Conservation (phyloP, 2,797 vertebrate species). For the Apogon hyalosoma region DNA sequence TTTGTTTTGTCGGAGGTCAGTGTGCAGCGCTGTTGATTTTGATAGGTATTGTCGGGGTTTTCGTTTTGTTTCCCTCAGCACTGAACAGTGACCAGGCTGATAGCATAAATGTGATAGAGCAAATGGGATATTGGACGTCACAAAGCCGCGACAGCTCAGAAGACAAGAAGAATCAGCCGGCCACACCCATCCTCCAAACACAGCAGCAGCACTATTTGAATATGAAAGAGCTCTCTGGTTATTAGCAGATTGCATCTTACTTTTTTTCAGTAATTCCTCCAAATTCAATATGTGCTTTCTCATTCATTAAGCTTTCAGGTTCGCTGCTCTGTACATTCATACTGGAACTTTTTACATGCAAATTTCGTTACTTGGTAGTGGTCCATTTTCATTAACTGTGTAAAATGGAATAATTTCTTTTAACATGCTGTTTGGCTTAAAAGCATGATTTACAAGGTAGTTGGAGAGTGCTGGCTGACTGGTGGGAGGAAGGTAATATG, state of each 20-base stretch:
- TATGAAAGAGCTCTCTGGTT: slow-evolving; percentile 76
- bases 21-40: slow-evolving; percentile 36
- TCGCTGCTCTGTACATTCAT: slow-evolving; percentile 45
- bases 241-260: slow-evolving; percentile 76
- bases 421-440: slow-evolving; percentile 62
- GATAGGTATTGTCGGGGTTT: slow-evolving; percentile 43
- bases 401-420: slow-evolving; percentile 70
- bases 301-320: slow-evolving; percentile 55
- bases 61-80: slow-evolving; percentile 46
- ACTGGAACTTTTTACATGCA: slow-evolving; percentile 64
- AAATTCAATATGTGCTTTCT: slow-evolving; percentile 47
- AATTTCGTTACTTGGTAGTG: slow-evolving; percentile 51
- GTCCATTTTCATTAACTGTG: slow-evolving; percentile 71
- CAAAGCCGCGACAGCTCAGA: slow-evolving; percentile 76
- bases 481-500: slow-evolving; percentile 74
- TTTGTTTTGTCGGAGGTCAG: slow-evolving; percentile 50
- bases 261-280: slow-evolving; percentile 52
- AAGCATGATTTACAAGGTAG: slow-evolving; percentile 75
- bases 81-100: slow-evolving; percentile 49
- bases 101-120: slow-evolving; percentile 62
- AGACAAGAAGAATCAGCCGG: slow-evolving; percentile 69
- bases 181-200: slow-evolving; percentile 76
- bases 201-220: slow-evolving; percentile 73
- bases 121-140: slow-evolving; percentile 70
- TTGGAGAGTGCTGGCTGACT: slow-evolving; percentile 66